phyloP scores from a whole-genome alignment of 2,113 vertebrate genomes.

The Craseonycteris thonglongyai region DNA sequence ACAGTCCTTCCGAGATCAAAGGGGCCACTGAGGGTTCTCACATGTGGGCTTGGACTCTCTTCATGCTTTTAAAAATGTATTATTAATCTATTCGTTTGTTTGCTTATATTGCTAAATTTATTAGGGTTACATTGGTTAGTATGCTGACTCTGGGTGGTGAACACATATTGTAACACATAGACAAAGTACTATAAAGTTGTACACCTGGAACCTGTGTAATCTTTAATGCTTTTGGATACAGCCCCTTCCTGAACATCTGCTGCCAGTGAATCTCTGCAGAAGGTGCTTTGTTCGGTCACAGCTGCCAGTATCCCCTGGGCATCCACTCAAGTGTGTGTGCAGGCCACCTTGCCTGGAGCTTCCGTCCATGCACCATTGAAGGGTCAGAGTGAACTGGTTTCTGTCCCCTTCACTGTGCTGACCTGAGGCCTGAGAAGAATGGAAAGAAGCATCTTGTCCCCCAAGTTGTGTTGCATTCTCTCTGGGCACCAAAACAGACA shows the following conservation, averaged over 20 bases:
- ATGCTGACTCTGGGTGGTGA: no score
- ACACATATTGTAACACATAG: no score
- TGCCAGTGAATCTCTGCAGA: neutral
- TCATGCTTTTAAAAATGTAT: neutral
- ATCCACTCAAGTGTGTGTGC: neutral
- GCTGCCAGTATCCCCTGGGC: rapidly evolving
- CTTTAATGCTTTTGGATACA: neutral
- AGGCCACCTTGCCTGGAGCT: rapidly evolving
- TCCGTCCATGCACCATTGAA: neutral
- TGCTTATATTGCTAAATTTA: no score
- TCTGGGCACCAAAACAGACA: neutral
- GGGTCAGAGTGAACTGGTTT: neutral
- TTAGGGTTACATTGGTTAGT: no score
- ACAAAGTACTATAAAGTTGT: no score
- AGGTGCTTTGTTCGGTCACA: no score
- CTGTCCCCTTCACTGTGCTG: neutral
- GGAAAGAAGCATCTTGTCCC: neutral
- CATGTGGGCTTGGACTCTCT: neutral
- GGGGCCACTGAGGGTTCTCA: rapidly evolving
- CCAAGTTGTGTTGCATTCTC: neutral
- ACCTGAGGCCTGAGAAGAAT: neutral
- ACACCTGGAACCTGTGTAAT: no score
- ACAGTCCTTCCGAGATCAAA: neutral
- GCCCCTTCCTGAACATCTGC: no score
- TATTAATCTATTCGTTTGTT: no score